Conservation (phyloP, 64 coral and sea anemone species). For the Montipora capricornis region DNA sequence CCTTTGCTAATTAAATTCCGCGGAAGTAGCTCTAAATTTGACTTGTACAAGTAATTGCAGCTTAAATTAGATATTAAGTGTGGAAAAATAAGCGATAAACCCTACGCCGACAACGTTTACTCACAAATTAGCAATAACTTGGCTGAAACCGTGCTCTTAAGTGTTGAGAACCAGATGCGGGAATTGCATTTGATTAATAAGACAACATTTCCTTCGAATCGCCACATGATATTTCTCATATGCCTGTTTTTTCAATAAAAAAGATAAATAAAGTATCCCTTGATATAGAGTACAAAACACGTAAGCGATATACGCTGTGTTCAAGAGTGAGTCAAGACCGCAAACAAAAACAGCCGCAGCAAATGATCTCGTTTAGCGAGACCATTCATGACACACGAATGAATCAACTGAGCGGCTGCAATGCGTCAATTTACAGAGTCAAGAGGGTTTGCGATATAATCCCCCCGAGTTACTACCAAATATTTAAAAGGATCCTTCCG, state of each 20-base stretch:
- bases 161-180: background rate
- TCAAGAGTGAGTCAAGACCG: background rate
- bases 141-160: no score
- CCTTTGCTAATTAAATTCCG: background rate
- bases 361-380: background rate
- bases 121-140: background rate
- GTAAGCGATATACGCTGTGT: background rate
- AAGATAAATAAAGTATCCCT: background rate
- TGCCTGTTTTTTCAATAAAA: background rate
- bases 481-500: no score
- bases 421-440: no score
- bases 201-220: no score
- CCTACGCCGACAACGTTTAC: background rate
- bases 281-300: background rate
- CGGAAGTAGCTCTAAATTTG: background rate
- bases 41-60: background rate
- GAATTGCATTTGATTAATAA: no score
- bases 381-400: background rate
- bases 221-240: background rate
- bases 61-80: background rate
- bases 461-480: no score
- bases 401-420: no score
- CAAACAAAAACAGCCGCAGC: background rate
- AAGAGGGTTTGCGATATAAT: no score
- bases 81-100: background rate